phyloP scores from a whole-genome alignment of 2,797 vertebrate species.

The Streptopelia turtur region DNA sequence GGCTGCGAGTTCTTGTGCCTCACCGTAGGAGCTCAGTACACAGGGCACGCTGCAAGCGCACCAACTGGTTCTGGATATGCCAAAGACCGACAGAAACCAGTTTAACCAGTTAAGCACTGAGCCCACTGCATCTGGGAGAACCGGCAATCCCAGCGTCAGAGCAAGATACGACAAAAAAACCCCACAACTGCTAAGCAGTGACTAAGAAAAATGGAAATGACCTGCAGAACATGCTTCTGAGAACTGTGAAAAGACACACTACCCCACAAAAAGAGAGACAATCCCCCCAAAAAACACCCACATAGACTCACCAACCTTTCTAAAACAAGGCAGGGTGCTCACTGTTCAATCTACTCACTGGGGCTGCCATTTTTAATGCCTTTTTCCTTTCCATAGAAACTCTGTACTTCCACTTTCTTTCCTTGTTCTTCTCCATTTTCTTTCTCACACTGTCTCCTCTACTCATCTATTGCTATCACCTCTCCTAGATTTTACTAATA shows the following conservation, averaged over 20 bases:
- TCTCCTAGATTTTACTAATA: not conserved
- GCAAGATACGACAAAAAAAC: not conserved
- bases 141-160: not conserved
- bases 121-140: not conserved
- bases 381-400: not conserved
- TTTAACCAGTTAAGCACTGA: not conserved
- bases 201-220: not conserved
- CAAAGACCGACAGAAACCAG: not conserved
- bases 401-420: not conserved
- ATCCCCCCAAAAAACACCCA: not conserved
- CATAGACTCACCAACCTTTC: not conserved
- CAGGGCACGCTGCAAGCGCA: not conserved
- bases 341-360: not conserved
- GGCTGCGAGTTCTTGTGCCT: not conserved
- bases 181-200: not conserved
- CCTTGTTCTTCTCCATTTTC: not conserved
- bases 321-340: not conserved
- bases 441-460: not conserved
- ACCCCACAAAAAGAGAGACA: not conserved
- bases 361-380: not conserved
- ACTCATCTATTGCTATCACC: not conserved
- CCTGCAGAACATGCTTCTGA: not conserved
- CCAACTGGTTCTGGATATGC: not conserved
- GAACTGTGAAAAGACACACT: not conserved
- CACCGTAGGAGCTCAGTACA: accelerated